Percentiles rank a stretch among this genome's conserved stretches.
Conservation (phyloP, 2,113 vertebrate genomes). For the Dromas ardeola region DNA sequence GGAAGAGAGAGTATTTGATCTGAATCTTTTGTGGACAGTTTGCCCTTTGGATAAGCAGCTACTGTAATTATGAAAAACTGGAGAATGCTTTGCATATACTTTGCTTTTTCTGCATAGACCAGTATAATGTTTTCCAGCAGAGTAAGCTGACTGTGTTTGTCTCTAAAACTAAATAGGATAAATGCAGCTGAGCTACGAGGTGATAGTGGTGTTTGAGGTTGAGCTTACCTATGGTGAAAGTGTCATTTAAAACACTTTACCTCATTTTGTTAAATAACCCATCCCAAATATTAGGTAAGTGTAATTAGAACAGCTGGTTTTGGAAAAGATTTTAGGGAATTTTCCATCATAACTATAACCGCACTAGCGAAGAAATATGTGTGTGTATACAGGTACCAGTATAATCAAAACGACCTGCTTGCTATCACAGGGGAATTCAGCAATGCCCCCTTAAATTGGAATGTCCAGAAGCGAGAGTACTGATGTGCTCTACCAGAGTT, state of each 20-base stretch:
- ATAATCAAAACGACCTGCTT: not conserved
- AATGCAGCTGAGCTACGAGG: not conserved
- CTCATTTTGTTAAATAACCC: not conserved
- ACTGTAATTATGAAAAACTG: not conserved
- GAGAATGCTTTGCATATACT: not conserved
- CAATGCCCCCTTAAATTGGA: not conserved
- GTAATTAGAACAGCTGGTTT: not conserved
- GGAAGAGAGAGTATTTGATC: slow-evolving; percentile 14
- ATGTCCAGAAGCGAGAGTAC: not conserved
- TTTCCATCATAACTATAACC: not conserved
- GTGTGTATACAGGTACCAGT: too few relatives aligned
- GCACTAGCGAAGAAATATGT: not conserved
- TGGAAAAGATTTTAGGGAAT: not conserved
- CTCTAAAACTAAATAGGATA: not conserved
- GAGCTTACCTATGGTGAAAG: not conserved
- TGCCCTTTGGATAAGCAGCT: slow-evolving; percentile 24
- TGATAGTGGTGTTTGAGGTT: not conserved
- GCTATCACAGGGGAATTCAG: not conserved
- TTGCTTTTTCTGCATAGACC: not conserved
- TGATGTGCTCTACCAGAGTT: not conserved
- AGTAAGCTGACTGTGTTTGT: not conserved
- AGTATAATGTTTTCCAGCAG: not conserved
- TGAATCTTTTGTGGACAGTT: slow-evolving; percentile 30
- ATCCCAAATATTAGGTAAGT: not conserved
- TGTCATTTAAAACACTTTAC: not conserved